A percentile compares a stretch with the other conserved stretches of the same genome.
phyloP scores from a whole-genome alignment of 2,888 invertebrate species.

The Platycnemis pennipes region DNA sequence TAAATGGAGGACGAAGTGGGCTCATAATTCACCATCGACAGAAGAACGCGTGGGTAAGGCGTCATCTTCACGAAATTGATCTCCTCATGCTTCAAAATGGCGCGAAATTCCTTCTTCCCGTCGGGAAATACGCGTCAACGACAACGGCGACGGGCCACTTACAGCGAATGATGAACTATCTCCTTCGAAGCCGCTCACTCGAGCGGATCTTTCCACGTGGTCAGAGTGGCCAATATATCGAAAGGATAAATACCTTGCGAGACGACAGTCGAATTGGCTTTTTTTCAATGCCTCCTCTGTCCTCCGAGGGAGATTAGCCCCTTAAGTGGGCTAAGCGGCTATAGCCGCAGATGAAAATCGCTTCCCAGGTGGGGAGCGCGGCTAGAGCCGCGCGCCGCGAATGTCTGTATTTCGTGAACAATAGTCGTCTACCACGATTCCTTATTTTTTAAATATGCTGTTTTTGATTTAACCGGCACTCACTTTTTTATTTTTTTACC shows the following conservation, averaged over 20 bases:
- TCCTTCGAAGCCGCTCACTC: not conserved
- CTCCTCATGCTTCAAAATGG: not conserved
- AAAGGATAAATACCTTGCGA: not conserved
- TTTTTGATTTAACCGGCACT: no score
- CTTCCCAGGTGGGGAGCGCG: no score
- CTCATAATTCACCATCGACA: not conserved
- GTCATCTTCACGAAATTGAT: not conserved
- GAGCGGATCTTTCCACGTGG: not conserved
- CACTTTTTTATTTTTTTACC: no score
- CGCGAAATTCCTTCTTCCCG: not conserved
- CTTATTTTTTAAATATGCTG: no score
- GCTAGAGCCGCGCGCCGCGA: no score
- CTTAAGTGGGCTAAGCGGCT: no score
- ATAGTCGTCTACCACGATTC: no score
- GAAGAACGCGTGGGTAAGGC: not conserved
- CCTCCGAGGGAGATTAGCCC: no score
- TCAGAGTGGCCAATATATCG: not conserved
- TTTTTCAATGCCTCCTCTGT: not conserved
- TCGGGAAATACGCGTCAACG: not conserved
- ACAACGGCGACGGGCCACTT: not conserved
- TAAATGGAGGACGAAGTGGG: not conserved
- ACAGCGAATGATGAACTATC: not conserved
- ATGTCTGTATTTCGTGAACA: no score
- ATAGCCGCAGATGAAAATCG: no score
- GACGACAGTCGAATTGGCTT: not conserved